Evolutionary conservation across 2,888 invertebrate species (phyloP), one percentile per base, ranked within the genome.

Genomic region (Pheosia tremula): DNA sequence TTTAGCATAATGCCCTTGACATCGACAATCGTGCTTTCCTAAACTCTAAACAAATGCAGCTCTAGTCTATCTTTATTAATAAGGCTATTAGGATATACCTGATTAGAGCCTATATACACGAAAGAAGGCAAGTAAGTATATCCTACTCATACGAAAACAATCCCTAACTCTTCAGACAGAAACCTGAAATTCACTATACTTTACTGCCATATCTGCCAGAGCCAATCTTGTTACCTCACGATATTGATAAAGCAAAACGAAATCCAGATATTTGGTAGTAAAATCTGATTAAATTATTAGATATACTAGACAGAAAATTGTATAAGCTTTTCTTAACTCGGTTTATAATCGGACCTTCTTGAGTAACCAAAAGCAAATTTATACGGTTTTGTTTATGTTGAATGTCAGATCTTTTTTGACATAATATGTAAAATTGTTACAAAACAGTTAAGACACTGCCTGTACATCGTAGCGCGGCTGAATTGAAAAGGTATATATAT

Each of bases 221-320:
- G 37, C 37, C 37, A 38, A 54, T 54, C 54, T 54, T n/a, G 54
- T 38, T 54, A 54, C 54, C 54, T 52, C 10, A 59, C 10, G 55
- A 61, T 58, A 67, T 55, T 54, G 53, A 62, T 64, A 53, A 59
- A 70, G 60, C 63, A 56, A 61, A 66, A 68, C 68, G 60, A 64
- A 68, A 68, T 58, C 56, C 53, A 59, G 58, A 61, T 57, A 57
- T 59, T 49, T 43, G 41, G 58, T 58, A 66, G 52, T 60, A 61
- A 62, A 66, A 64, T 50, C 24, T 50, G 24, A 13, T 50, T 24
- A 13, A 50, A 50, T 5, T 24, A 24, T 50, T 50, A 24, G 24
- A 24, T 24, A 24, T 50, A 13, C 50, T 9, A 50, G 50, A 24
- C 13, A 8, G 5, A 50, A 24, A 8, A 24, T n/a, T 24, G 47